Conservation (phyloP, 2,888 invertebrate genomes). For the Caenorhabditis zanzibari region DNA sequence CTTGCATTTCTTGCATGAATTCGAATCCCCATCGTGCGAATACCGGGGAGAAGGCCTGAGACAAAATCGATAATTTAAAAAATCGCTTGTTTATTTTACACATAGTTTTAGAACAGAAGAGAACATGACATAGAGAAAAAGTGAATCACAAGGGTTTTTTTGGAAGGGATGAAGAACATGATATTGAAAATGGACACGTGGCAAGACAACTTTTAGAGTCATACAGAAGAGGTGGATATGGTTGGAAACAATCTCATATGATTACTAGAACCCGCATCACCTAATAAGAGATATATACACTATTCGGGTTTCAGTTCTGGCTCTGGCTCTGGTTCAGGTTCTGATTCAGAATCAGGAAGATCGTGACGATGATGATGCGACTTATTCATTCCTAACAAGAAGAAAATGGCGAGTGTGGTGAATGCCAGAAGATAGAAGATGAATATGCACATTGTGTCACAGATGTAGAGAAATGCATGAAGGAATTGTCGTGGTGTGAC, state of each 20-base stretch:
- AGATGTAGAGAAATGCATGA: constrained; percentile 12
- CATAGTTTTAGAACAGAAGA: neutral
- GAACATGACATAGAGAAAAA: constrained; percentile 3
- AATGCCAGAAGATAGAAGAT: constrained; percentile 31
- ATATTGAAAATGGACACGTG: constrained; percentile 48
- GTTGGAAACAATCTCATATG: constrained; percentile 9
- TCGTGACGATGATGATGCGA: neutral
- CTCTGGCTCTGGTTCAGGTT: neutral
- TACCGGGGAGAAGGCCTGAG: constrained; percentile 91
- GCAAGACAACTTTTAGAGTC: constrained; percentile 43
- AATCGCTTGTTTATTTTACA: constrained; percentile 15
- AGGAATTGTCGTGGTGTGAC: constrained; percentile 10
- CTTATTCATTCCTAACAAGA: neutral
- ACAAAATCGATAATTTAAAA: constrained; percentile 24
- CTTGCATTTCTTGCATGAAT: constrained; percentile 98
- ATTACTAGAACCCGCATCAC: neutral
- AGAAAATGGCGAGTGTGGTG: neutral
- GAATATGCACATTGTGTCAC: constrained; percentile 27
- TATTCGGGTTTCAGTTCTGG: neutral
- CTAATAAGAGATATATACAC: constrained; percentile 6
- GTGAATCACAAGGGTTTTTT: constrained; percentile 47
- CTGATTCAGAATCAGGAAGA: neutral
- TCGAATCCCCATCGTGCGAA: constrained; percentile 94
- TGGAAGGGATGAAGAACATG: constrained; percentile 34
- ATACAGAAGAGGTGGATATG: constrained; percentile 17